Base-by-base conservation (phyloP, 2,113 vertebrate genomes). In the Chloroceryle aenea region DNA sequence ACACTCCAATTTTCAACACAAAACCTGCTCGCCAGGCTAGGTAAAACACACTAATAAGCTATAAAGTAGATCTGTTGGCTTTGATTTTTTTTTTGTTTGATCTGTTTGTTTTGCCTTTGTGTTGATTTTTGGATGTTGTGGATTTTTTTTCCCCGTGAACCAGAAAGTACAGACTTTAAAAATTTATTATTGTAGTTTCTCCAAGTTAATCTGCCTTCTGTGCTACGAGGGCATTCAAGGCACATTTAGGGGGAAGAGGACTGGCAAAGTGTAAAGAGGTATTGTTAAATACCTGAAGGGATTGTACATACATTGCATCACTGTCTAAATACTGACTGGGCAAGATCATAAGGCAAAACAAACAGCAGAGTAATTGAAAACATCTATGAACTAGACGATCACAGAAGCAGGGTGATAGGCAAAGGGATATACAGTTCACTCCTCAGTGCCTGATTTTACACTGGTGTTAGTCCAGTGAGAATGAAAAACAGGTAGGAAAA, bases 321-420 rank as follows among this genome's bases (percentile, higher is more conserved):
- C 74, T 93, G 59, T 91, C 80, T 95, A 97, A 95, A 91, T 94
- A 96, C 93, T 43, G 91, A 77, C 85, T 72, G 79, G 12, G 55
- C 45, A 75, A 84, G 93, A 93, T 42, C 95, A 92, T 83, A 94
- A 96, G 91, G 83, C 90, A 96, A 97, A 97, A 97, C 92, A 97
- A 97, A 97, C 96, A 96, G 56, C 89, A 93, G 68, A 79, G 89
- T 97, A 98, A 98, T 98, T 98, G 93, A 95, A 97, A 96, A 95
- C 81, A 96, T 75, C 90, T 94, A 96, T 96, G 95, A 95, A 94
- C 71, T 94, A 90, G 74, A 69, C 56, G 82, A 89, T 97, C 88
- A 88, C 47, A 67, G 78, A 94, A 76, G 34, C 62, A 47, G 72
- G 62, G 77, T 73, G 77, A 75, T 89, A 92, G 34, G 83, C 66